Base-by-base conservation (phyloP, 2,113 vertebrate genomes). In the Microtus oregoni region DNA sequence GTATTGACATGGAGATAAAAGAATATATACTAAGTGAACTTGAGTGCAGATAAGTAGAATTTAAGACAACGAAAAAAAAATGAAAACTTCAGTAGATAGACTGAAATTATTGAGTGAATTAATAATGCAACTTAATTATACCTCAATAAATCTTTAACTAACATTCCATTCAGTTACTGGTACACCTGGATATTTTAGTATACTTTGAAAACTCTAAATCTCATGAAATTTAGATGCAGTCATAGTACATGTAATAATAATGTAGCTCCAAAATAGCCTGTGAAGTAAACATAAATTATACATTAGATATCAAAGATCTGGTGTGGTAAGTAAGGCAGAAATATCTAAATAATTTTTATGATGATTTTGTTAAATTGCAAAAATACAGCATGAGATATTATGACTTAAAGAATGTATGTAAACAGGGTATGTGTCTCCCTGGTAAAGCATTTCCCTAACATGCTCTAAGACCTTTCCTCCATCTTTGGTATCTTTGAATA, bases 211-310 rank as follows among this genome's bases (percentile, higher is more conserved):
- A 63, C 52, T 17, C 22, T 73, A 89, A 72, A 78, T 63, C 35
- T 90, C 78, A 72, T 50, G 30, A 94, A 94, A 94, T 73, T 73
- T 89, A 88, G n/a, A 89, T 58, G 44, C 20, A 78, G 13, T n/a
- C 89, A 58, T 32, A 85, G 14, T 78, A 38, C 41, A 19, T 93
- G 41, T 61, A 52, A 85, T 65, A 11, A 86, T 86, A 91, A 79
- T 47, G 70, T 85, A 70, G 30, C 6, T 86, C 72, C 12, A 73
- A 89, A 90, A 41, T 77, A 38, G 47, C 19, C 58, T 61, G 5
- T 88, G 12, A 10, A 65, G 9, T 73, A 86, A 52, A 6, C 55
- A 24, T 58, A 65, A 81, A 75, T 75, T 86, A 38, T 15, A 75
- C 2, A 68, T 47, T 65, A 17, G 2, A 82, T 94, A 88, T 94